Evolutionary conservation across 1,140 invertebrate genomes (phyloP).

Genomic region (Nomia melanderi): DNA sequence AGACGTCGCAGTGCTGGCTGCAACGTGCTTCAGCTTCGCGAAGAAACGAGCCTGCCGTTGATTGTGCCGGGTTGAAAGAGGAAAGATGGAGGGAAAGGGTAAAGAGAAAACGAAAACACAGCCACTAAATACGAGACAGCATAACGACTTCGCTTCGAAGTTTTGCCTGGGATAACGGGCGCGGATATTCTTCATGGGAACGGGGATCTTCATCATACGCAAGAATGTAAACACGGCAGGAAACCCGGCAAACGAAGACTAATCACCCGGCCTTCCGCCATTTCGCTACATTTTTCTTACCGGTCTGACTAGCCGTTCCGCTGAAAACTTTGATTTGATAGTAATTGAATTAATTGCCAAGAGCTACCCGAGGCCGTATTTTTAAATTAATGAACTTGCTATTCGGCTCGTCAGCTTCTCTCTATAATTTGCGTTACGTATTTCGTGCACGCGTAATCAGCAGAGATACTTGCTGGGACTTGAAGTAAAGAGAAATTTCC

Average conservation of each 20-base stretch:
- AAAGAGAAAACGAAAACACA: conserved; percentile 10
- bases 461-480: neutral
- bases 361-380: neutral
- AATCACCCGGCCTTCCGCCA: conserved; percentile 41
- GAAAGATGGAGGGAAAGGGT: neutral
- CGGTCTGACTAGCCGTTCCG: neutral
- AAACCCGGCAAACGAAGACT: conserved; percentile 40
- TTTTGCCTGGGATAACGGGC: conserved; percentile 46
- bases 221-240: conserved; percentile 56
- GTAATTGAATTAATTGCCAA: conserved; percentile 47
- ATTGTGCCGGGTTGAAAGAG: neutral
- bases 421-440: neutral
- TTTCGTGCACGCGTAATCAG: neutral
- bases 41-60: neutral
- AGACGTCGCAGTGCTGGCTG: neutral
- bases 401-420: neutral
- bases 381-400: conserved; percentile 25
- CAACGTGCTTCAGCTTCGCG: neutral
- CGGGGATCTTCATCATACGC: conserved; percentile 51
- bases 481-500: neutral
- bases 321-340: conserved; percentile 32
- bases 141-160: conserved; percentile 48
- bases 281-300: conserved; percentile 45
- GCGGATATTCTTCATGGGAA: conserved; percentile 50
- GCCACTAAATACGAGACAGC: conserved; percentile 15